phyloP scores from a whole-genome alignment of 2,113 vertebrate genomes.

The Plotosus lineatus region DNA sequence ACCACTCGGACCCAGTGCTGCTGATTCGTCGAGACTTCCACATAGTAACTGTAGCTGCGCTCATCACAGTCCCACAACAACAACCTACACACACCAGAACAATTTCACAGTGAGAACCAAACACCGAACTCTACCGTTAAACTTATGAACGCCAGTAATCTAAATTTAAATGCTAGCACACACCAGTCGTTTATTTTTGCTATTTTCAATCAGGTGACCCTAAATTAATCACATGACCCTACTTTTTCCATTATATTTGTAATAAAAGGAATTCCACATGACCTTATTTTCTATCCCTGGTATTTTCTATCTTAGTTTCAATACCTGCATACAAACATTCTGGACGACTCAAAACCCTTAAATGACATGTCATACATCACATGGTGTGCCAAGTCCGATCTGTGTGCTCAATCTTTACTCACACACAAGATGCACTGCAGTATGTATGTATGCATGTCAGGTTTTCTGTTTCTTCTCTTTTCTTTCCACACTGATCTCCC shows the following conservation, averaged over 20 bases:
- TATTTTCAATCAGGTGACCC: not conserved
- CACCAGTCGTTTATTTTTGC: not conserved
- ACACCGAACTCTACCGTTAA: not conserved
- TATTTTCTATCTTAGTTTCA: no score
- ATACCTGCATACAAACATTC: no score
- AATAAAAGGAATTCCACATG: not conserved
- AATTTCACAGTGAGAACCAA: not conserved
- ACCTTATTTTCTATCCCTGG: not conserved
- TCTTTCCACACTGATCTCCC: not conserved
- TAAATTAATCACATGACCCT: not conserved
- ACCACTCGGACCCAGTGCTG: slow-evolving; percentile 93
- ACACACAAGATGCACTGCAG: no score
- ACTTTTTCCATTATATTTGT: not conserved
- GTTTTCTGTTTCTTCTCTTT: no score
- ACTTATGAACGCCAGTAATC: not conserved
- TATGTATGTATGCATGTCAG: no score
- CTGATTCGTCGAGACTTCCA: slow-evolving; percentile 93
- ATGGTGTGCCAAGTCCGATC: no score
- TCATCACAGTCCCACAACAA: slow-evolving; percentile 98
- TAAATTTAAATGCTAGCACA: not conserved
- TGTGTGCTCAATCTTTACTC: no score
- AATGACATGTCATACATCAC: no score
- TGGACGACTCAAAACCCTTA: no score
- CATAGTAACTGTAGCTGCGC: slow-evolving; percentile 94
- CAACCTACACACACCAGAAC: slow-evolving; percentile 71